Evolutionary conservation across 2,113 vertebrate genomes (phyloP), one percentile per base, ranked within the genome.

Genomic region (Sprattus sprattus): DNA sequence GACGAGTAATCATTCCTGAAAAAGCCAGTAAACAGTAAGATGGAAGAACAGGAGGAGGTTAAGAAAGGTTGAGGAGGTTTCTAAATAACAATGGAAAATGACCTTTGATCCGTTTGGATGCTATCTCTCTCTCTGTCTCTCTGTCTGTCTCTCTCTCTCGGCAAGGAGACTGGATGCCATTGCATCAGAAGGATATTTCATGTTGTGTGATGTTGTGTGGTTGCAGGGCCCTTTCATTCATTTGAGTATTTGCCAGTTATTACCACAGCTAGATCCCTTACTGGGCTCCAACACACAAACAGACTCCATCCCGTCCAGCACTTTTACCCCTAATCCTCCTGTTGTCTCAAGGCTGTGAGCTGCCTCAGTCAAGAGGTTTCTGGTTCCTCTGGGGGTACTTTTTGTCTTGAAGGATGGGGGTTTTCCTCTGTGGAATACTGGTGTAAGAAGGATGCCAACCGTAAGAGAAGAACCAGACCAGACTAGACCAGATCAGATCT

Each of bases 241-340:
- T 78, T 39, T 78, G 28, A 78, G 11, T 39, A 11, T 16, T 44
- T 78, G 71, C 71, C 71, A 78, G 28, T 44, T 32, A 46, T 83
- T 60, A 83, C 82, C 82, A 45, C 54, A 67, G 20, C 39, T 5
- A 54, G 39, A 45, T n/a, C 82, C 44, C 60, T 60, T 45, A 22
- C 82, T 57, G 54, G 54, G 82, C 44, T 50, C 64, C 45, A 28
- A 25, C 54, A 64, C 54, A 83, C 39, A 83, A n/a, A 83, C 82
- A 67, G 54, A 45, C 39, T n/a, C 13, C 9, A n/a, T 44, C 82
- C 45, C 39, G 1, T 46, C 52, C 11, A 54, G 32, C 44, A 22
- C 13, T 13, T 78, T 39, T 78, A 5, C 28, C 71, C 32, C 71
- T 16, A 78, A 39, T 15, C 71, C 71, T 67, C 1, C 25, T 28